Base-by-base conservation (phyloP, 2,113 vertebrate species). In the Toxotes chatareus region DNA sequence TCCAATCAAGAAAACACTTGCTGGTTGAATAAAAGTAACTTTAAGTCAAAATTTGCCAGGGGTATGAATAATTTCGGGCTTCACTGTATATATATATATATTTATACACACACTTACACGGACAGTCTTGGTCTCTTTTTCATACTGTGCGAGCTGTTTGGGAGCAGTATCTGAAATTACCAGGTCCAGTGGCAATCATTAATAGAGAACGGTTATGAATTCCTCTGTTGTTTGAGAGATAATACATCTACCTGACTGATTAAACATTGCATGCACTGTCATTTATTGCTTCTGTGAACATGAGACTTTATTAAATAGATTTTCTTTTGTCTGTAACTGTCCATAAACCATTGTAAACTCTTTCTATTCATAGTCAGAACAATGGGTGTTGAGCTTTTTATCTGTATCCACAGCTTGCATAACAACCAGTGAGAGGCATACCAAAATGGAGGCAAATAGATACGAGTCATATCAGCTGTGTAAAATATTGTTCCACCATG, bases 391-490 rank as follows among this genome's bases (percentile, higher is more conserved):
- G 12, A 16, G 23, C 72, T 27, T 86, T 77, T 76, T 90, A 70
- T 88, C 56, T 86, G 86, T 86, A 53, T 74, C 73, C 76, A 81
- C 65, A 80, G 87, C 46, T 86, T 90, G 63, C 72, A 70, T 86
- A 89, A 87, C 51, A 77, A 76, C 78, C 69, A 21, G n/a, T 59
- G 23, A 66, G 53, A 21, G 68, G 59, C 65, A 55, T 67, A 80
- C 14, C 16, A 19, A 73, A 76, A 47, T 9, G 19, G 7, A 49
- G 42, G 51, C 5, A 49, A 73, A 79, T 49, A 31, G 79, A 78
- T 76, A 42, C 57, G 56, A 72, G 42, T 60, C 13, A 0, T 57
- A 67, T 75, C 47, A 47, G 56, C 49, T 11, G 60, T 27, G 34
- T 7, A 14, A 23, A 69, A 38, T 36, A 47, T 49, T 64, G 36